A percentile compares a stretch with the other conserved stretches of the same genome.
These are phyloP conservation scores for Atta colombica DNA, from an alignment of 1,140 invertebrate genomes.

Conservation along the genomic window DNA sequence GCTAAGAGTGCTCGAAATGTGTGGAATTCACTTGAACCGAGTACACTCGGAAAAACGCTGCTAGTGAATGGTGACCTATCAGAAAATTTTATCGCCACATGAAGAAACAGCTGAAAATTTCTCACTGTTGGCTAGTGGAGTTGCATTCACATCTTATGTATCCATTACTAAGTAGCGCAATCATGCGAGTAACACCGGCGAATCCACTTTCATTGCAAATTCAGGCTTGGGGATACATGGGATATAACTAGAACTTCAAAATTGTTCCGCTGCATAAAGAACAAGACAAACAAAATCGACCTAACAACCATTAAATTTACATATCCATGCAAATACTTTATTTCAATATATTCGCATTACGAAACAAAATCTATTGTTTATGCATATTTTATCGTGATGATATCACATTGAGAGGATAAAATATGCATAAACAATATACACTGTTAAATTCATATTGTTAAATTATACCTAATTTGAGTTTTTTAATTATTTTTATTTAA, in stretches of 20 bases:
- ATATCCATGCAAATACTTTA: neutral
- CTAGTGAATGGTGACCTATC: slow-evolving; percentile 54
- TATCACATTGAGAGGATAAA: neutral
- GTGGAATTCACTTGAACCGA: slow-evolving; percentile 57
- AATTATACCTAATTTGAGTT: too few species aligned
- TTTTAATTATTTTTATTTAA: too few species aligned
- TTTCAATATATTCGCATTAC: neutral
- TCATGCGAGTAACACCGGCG: slow-evolving; percentile 17
- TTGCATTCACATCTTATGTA: slow-evolving; percentile 28
- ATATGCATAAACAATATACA: too few species aligned
- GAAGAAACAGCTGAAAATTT: slow-evolving; percentile 55
- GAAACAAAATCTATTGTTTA: neutral
- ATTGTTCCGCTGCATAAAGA: neutral
- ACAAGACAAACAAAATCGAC: too few species aligned
- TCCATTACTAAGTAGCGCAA: slow-evolving; percentile 15
- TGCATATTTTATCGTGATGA: neutral
- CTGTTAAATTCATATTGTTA: too few species aligned
- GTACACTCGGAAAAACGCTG: slow-evolving; percentile 50
- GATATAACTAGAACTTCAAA: neutral
- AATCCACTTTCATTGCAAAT: slow-evolving; percentile 28
- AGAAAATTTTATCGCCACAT: slow-evolving; percentile 57
- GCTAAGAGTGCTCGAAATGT: slow-evolving; percentile 48
- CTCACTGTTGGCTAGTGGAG: neutral
- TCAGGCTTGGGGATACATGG: neutral
- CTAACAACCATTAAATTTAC: neutral